Conservation (phyloP, 2,797 vertebrate species). For the Ispidina lecontei region DNA sequence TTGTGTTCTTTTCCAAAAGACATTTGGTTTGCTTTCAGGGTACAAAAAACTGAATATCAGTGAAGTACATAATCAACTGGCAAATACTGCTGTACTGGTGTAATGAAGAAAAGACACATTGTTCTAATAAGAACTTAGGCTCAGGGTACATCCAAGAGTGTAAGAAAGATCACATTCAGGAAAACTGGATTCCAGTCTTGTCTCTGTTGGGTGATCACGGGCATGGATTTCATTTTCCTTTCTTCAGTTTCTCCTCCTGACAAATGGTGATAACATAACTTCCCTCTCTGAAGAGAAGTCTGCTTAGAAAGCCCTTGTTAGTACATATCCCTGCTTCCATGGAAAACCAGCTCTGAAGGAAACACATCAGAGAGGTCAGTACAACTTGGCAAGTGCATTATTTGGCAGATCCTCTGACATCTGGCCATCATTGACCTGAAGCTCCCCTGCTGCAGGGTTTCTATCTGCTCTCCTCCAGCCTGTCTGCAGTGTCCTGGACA, state of each 20-base stretch:
- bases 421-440: neutral
- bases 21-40: neutral
- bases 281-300: neutral
- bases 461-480: neutral
- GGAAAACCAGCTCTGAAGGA: neutral
- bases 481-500: neutral
- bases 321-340: neutral
- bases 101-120: constrained; percentile 39
- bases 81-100: neutral
- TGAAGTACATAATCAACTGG: constrained; percentile 3
- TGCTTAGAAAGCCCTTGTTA: neutral
- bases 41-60: neutral
- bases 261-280: neutral
- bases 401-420: neutral
- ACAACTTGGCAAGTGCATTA: neutral
- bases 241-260: neutral
- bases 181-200: neutral
- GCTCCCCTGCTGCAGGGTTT: neutral
- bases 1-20: neutral
- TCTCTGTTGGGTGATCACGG: neutral
- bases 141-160: neutral
- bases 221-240: neutral
- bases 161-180: neutral
- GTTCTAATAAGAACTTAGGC: constrained; percentile 43
- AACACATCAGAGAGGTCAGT: neutral